Evolutionary conservation across 2,888 invertebrate genomes (phyloP), one percentile per base, ranked within the genome.

Genomic region (Standfussiana lucernea): DNA sequence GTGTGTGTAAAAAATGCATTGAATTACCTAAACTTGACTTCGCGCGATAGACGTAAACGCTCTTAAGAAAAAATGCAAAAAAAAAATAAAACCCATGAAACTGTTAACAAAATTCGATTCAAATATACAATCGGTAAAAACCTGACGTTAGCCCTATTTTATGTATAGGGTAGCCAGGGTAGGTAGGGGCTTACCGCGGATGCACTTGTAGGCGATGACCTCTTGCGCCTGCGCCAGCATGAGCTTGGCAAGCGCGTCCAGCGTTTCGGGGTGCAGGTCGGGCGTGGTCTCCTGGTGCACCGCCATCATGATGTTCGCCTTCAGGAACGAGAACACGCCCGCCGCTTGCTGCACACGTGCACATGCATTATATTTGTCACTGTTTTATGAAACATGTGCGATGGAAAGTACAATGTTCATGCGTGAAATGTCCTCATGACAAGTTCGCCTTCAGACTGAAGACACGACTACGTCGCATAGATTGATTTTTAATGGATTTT

Each of bases 201-300:
- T 98, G 72, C 99, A 99, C 97, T 99, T 99, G 92, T 98, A 97
- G 68, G 99, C 99, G 94, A 99, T 99, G 86, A 99, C 98, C 96
- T 99, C 99, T 96, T 99, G 99, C 15, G 99, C 99, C 96, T 99
- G 99, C 28, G 99, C 99, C 67, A 99, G 96, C 99, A 99, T 99
- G 70, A 99, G 96, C 68, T 98, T 97, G 72, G 98, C 97, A 40
- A 99, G 97, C 53, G 99, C 99, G 78, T 97, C 97, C 73, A 99
- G 97, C 37, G 99, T 98, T 91, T 99, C 99, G 8, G 99, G 99
- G 93, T 98, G 98, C 89, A 99, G 97, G 97, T 99, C 99, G 11
- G 99, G 99, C 6, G 99, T 99, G 42, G 99, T 99, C 92, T 99
- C 99, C 93, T 99, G 98, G 90, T 99, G 99, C 89, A 99, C 98